Evolutionary conservation across 2,113 vertebrate genomes (phyloP), one percentile per base, ranked within the genome.

Genomic region (Colistium nudipinnis): DNA sequence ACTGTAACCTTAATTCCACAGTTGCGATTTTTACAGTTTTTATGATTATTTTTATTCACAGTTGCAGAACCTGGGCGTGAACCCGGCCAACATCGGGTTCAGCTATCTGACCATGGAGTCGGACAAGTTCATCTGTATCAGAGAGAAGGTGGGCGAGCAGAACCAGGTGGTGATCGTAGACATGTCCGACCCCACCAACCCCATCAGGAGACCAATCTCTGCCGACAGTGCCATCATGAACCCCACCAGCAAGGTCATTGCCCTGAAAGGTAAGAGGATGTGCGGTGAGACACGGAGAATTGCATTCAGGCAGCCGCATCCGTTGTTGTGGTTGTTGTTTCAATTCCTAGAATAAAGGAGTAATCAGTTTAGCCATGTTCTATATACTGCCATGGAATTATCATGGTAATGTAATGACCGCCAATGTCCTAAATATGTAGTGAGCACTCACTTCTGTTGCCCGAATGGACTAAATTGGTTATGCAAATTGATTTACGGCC

Each of bases 51-150:
- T 6, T 7, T 13, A 7, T 49, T 60, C 88, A 48, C 83, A 97
- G 95, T 91, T 97, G 93, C 96, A 96, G 92, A 96, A 94, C 82
- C 89, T 97, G 89, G 96, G 96, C 7, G 94, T 97, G 86, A 96
- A 95, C 86, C 94, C 95, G 31, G 93, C 94, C 69, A 96, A 95
- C 78, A 95, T 96, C 74, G 95, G 96, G 62, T 97, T 97, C 90
- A 98, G 94, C 87, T 96, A 95, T n/a, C 89, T 97, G 63, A 98
- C 95, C 49, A 95, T 97, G 95, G 96, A 96, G 89, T 97, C 95
- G 3, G 96, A 98, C 89, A 95, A 95, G 74, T 98, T 95, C 90
- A 96, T 96, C 87, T 96, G 96, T 88, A 93, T 97, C 83, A 87
- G 94, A 38, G 96, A 98, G 89, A 97, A 96, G 75, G 94, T 96